A percentile compares a stretch with the other conserved stretches of the same genome.
Evolutionary conservation across 2,888 invertebrate genomes (phyloP).

Genomic region (Glomeris marginata): DNA sequence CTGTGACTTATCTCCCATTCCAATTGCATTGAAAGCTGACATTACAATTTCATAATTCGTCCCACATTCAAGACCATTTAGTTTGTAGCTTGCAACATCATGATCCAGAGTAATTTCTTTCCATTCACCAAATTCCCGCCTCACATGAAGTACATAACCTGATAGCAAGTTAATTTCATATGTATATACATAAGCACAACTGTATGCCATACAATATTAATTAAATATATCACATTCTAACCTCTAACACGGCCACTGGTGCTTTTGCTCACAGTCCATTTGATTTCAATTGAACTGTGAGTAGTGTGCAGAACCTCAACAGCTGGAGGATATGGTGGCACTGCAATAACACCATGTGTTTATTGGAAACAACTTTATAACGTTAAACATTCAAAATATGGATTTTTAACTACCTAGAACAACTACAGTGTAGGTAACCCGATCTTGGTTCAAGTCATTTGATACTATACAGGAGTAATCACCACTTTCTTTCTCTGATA

Average conservation of each 20-base stretch:
- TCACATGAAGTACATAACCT: conserved; percentile 4
- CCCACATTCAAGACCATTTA: conserved; percentile 12
- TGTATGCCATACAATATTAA: neutral
- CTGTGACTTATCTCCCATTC: conserved; percentile 9
- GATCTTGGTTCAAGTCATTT: conserved; percentile 82
- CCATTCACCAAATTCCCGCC: neutral
- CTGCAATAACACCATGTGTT: neutral
- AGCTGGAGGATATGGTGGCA: conserved; percentile 3
- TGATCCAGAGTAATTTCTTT: conserved; percentile 1
- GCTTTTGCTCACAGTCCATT: conserved; percentile 1
- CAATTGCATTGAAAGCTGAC: conserved; percentile 12
- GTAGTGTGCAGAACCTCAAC: conserved; percentile 1
- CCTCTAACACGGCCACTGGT: conserved; percentile 4
- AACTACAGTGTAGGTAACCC: conserved; percentile 76
- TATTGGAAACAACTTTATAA: conserved; percentile 12
- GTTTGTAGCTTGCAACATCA: conserved; percentile 1
- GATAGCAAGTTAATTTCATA: no score
- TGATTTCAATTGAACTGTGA: neutral
- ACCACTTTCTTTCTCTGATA: conserved; percentile 76
- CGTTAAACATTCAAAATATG: neutral
- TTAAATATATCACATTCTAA: neutral
- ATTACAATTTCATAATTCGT: conserved; percentile 11
- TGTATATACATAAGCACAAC: neutral
- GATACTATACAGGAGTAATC: conserved; percentile 89
- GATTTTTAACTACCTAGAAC: conserved; percentile 48